These are phyloP conservation scores for Tachuris rubrigastra DNA, from an alignment of 2,113 vertebrate species.

Conservation along the genomic window DNA sequence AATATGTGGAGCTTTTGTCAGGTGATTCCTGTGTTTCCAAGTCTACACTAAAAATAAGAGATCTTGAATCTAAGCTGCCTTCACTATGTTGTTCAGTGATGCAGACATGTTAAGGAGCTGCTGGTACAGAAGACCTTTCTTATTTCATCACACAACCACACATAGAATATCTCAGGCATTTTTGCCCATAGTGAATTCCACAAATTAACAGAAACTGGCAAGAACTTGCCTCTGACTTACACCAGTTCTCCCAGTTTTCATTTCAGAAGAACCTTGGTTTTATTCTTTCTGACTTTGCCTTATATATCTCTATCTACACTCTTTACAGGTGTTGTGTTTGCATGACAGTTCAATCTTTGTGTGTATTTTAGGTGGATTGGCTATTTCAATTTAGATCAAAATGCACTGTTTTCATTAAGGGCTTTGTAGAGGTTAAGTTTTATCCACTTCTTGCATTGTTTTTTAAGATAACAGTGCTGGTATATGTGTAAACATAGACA, in stretches of 20 bases:
- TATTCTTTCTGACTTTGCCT: background rate
- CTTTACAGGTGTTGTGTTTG: background rate
- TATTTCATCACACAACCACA: background rate
- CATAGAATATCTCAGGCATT: background rate
- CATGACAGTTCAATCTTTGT: background rate
- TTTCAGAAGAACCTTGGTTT: background rate
- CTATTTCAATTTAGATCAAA: background rate
- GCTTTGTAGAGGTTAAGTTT: background rate
- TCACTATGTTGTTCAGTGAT: background rate
- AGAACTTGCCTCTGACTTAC: background rate
- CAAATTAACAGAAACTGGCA: background rate
- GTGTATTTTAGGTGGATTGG: background rate
- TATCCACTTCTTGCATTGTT: background rate
- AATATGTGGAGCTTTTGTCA: background rate
- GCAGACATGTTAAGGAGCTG: background rate
- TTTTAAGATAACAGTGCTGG: background rate
- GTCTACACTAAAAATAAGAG: background rate
- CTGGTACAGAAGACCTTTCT: background rate
- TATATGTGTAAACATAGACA: background rate
- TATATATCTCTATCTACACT: accelerated
- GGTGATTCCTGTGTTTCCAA: background rate
- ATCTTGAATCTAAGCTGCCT: background rate
- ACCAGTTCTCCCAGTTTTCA: background rate
- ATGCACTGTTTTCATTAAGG: background rate
- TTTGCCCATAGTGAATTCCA: background rate